These are phyloP conservation scores for Conops quadrifasciatus DNA, from an alignment of 2,888 invertebrate species.

Conservation along the genomic window DNA sequence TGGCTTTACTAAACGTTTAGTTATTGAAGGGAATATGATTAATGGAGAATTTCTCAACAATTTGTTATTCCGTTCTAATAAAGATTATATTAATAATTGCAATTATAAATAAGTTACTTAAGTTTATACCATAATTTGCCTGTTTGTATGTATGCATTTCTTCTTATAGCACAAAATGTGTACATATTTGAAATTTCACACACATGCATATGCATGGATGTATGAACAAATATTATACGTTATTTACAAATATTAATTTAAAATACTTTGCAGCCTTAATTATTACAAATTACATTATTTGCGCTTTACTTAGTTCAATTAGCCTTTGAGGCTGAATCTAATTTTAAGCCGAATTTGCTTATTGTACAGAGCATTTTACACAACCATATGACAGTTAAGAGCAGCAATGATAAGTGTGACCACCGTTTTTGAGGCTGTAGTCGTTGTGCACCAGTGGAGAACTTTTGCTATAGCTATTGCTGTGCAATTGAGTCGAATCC, in stretches of 20 bases:
- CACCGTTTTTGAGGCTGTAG: constrained; percentile 58
- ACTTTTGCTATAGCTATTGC: constrained; percentile 57
- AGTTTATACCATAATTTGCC: constrained; percentile 4
- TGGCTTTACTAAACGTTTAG: too few species aligned
- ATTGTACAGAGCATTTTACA: constrained; percentile 23
- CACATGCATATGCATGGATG: constrained; percentile 19
- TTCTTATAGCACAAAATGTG: neutral
- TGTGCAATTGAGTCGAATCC: constrained; percentile 49
- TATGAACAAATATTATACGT: constrained; percentile 33
- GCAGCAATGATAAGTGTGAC: constrained; percentile 62
- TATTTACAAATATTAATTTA: constrained; percentile 32
- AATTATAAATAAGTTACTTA: constrained; percentile 18
- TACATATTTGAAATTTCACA: neutral
- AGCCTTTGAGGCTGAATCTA: constrained; percentile 14
- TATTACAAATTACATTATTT: constrained; percentile 29
- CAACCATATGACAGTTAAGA: constrained; percentile 51
- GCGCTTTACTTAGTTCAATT: constrained; percentile 6
- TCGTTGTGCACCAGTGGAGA: constrained; percentile 59
- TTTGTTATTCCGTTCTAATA: neutral
- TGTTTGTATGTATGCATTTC: neutral
- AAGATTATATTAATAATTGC: constrained; percentile 1
- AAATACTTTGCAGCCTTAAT: constrained; percentile 29
- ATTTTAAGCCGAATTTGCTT: constrained; percentile 12
- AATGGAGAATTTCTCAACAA: too few species aligned
- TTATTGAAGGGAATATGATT: too few species aligned